A percentile compares a stretch with the other conserved stretches of the same genome.
Conservation (phyloP, 30 jellyfish, hydroid and myxozoan species). For the Catostylus mosaicus region DNA sequence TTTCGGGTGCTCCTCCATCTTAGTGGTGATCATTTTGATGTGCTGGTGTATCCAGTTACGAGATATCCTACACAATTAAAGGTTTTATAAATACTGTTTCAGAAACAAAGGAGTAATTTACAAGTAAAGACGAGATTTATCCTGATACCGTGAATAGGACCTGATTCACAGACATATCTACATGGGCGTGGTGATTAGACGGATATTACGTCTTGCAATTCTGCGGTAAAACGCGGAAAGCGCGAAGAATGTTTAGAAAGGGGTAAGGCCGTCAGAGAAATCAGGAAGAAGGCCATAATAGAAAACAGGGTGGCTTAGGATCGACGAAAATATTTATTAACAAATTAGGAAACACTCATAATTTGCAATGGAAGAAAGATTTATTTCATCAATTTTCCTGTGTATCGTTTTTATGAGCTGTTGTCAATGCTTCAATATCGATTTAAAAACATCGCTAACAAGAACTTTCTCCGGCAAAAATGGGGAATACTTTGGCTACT, state of each 20-base stretch:
- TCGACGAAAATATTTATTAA: not conserved
- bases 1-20: too few species aligned
- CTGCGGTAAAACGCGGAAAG: conserved; percentile 37
- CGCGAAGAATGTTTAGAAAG: too few species aligned
- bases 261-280: not conserved
- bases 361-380: not conserved
- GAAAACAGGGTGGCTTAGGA: not conserved
- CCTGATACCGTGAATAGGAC: not conserved
- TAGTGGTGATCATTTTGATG: too few species aligned
- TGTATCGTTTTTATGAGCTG: not conserved
- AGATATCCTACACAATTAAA: too few species aligned
- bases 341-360: too few species aligned
- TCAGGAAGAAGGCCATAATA: not conserved
- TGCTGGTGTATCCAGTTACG: too few species aligned
- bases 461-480: conserved; percentile 17
- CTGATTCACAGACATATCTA: not conserved
- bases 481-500: conserved; percentile 46
- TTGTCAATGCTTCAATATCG: conserved; percentile 33
- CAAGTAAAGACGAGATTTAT: not conserved
- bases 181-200: conserved; percentile 17
- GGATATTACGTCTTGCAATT: not conserved
- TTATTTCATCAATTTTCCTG: not conserved
- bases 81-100: not conserved
- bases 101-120: too few species aligned
- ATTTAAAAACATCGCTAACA: conserved; percentile 4